These are phyloP conservation scores for Gobiocypris rarus DNA, from an alignment of 2,113 vertebrate genomes.

Conservation along the genomic window DNA sequence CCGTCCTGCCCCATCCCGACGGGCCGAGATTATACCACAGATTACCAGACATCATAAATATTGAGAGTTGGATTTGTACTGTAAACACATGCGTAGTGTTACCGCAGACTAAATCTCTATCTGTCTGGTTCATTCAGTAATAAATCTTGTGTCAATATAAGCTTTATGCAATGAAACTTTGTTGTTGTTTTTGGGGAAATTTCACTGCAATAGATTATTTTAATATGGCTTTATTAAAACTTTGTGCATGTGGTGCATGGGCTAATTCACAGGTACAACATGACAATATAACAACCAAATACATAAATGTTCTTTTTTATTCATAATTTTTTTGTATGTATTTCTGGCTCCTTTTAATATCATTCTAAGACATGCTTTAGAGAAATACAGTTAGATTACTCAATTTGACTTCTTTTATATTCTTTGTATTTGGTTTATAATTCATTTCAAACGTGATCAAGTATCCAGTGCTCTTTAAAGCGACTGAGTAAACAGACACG, in stretches of 20 bases:
- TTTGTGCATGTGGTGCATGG: neutral
- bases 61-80: neutral
- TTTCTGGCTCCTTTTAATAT: neutral
- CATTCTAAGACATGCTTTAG: neutral
- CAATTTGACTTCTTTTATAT: neutral
- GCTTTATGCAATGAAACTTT: neutral
- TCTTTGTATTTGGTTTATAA: neutral
- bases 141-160: neutral
- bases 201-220: neutral
- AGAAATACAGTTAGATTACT: neutral
- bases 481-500: neutral
- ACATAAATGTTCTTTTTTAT: neutral
- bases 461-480: too few species aligned
- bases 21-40: neutral
- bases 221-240: neutral
- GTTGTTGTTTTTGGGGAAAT: neutral
- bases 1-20: neutral
- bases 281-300: too few species aligned
- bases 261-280: neutral
- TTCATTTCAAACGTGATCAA: neutral
- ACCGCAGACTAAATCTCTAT: neutral
- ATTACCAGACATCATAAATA: neutral
- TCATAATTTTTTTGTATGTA: neutral
- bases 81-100: neutral
- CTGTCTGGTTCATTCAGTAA: neutral